A percentile compares a stretch with the other conserved stretches of the same genome.
Conservation (phyloP, 2,113 vertebrate species). For the Cyanoramphus novaezelandiae region DNA sequence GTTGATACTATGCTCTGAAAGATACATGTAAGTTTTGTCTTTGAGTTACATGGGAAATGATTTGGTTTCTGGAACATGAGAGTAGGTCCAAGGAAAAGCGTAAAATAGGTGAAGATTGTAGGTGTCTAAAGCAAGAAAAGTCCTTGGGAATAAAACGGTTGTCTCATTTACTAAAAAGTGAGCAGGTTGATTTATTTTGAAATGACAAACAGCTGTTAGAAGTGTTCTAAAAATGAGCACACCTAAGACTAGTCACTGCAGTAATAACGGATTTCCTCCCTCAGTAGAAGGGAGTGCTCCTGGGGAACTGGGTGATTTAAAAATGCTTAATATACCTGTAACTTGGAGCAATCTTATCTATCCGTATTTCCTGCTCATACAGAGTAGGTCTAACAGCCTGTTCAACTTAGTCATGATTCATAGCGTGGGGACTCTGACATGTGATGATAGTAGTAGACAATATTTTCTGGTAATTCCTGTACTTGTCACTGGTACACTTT, state of each 20-base stretch:
- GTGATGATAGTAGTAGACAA: background rate
- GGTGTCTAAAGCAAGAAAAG: background rate
- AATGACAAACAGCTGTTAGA: background rate
- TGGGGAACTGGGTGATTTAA: background rate
- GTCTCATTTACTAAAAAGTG: background rate
- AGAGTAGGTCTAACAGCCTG: background rate
- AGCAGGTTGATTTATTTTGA: background rate
- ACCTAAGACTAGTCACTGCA: background rate
- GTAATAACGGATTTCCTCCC: background rate
- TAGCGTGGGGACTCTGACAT: background rate
- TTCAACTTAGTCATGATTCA: background rate
- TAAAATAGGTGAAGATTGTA: background rate
- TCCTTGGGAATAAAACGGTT: background rate
- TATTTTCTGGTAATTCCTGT: background rate
- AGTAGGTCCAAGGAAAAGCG: background rate
- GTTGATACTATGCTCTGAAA: background rate
- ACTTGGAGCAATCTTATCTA: background rate
- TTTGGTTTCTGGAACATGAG: background rate
- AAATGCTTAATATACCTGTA: background rate
- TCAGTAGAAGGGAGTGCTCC: background rate
- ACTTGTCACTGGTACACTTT: background rate
- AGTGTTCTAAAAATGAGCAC: background rate
- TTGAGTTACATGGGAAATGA: background rate
- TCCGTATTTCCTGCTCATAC: background rate
- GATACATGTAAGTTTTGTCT: background rate